Evolutionary conservation across 2,888 invertebrate genomes (phyloP), one percentile per base, ranked within the genome.

Genomic region (Julus scandinavius): DNA sequence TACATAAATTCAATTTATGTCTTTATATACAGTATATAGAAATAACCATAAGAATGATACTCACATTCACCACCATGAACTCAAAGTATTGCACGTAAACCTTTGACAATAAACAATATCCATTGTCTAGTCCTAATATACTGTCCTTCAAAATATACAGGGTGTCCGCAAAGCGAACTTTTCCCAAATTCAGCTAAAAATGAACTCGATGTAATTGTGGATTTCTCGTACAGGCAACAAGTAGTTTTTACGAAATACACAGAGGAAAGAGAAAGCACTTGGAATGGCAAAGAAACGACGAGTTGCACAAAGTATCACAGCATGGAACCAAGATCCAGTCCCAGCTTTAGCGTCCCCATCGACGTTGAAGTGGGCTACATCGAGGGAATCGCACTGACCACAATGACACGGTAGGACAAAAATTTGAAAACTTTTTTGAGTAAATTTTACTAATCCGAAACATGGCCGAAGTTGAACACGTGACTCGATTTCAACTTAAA

Each of bases 241-340:
- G 90, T 90, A 49, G 90, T 90, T 87, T 90, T 90, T 89, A 90
- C 89, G 87, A 89, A 89, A 86, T 89, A 89, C 83, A 88, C 89
- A 20, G 88, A 88, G 88, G 88, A 89, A 89, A n/a, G 63, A 40
- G 87, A 87, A 85, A 85, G 45, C 15, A 87, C 87, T 54, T 87
- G 87, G 87, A 87, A 54, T 54, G 87, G 63, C 49, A 87, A 87
- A 54, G 87, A 87, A 54, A 63, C 49, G 58, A 41, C 85, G 41
- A 49, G 87, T 58, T 87, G 87, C 40, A 87, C 87, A 11, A 87
- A 87, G 58, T 87, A 87, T 63, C 87, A 54, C 38, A 87, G 87
- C 63, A 87, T 87, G 87, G 87, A 87, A 38, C 87, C 87, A 7
- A 49, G 87, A 15, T 87, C 50, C 58, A 87, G 87, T 63, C 87